Base-by-base conservation (phyloP, 2,113 vertebrate species). In the Alethe diademata region DNA sequence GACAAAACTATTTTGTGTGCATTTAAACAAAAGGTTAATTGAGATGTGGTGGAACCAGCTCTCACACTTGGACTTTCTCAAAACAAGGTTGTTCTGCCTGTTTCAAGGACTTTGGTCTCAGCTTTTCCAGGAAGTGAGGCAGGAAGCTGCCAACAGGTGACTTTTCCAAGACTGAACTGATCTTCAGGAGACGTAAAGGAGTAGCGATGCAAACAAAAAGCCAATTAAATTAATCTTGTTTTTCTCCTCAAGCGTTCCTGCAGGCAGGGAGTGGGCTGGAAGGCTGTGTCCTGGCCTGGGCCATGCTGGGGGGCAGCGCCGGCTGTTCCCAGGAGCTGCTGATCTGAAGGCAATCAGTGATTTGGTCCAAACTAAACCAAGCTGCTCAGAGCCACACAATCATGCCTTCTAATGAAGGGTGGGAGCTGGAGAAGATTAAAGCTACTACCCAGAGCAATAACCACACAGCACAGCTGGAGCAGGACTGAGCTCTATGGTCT, bases 11-110 rank as follows among this genome's bases (percentile, higher is more conserved):
- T 89, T 87, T 93, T 75, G 65, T 56, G 33, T 61, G 74, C 66
- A 74, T 86, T 94, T 82, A 76, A 91, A 84, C 31, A 80, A 74
- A 91, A 90, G 74, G 35, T 83, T 92, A 91, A 90, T 51, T 62
- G 75, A 83, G 67, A 86, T 43, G 76, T 5, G 48, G 65, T 28
- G 18, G 90, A 86, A 92, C 48, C 8, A 83, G 74, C 43, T 92
- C 60, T 90, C 67, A 62, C 67, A 43, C 14, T 60, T 35, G 56
- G 80, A 57, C 73, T 80, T 90, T 58, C 33, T 62, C 50, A 73
- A 89, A 90, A 76, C 58, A 95, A 95, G 57, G 75, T 4, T 90
- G 74, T 80, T 71, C 58, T 76, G 81, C 58, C 54, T 64, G 48
- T 58, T 76, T 43, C 82, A 91, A 71, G 48, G 64, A 54, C 78